Evolutionary conservation across 2,888 invertebrate genomes (phyloP).

Genomic region (Aquatica leii): DNA sequence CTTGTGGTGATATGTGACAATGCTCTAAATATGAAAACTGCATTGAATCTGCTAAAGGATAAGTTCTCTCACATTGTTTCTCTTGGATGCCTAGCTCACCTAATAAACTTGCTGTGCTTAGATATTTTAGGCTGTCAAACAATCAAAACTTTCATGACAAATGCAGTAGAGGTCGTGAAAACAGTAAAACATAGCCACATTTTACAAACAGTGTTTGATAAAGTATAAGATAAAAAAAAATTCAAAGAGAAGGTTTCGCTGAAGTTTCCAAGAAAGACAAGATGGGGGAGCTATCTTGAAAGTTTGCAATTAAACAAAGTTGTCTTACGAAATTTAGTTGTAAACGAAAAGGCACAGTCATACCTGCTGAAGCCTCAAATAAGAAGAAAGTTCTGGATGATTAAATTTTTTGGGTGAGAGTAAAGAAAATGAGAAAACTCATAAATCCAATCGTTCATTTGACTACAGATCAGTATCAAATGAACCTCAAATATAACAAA

Average conservation of each 20-base stretch:
- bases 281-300: neutral
- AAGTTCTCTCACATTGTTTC: neutral
- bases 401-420: neutral
- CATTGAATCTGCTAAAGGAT: neutral
- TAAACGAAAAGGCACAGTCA: neutral
- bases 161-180: too few species aligned
- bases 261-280: neutral
- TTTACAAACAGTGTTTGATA: too few species aligned
- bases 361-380: too few species aligned
- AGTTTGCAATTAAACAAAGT: neutral
- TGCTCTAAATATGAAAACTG: neutral
- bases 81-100: neutral
- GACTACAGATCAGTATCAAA: neutral
- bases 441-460: neutral
- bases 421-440: neutral
- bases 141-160: neutral
- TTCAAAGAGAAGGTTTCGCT: neutral
- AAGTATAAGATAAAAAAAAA: too few species aligned
- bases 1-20: neutral
- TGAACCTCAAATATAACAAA: neutral
- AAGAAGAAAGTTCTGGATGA: constrained; percentile 2
- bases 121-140: neutral
- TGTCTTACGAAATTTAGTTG: neutral
- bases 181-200: too few species aligned
- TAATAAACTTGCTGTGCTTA: neutral